Base-by-base conservation (phyloP, 2,888 invertebrate genomes). In the Latrodectus elegans region DNA sequence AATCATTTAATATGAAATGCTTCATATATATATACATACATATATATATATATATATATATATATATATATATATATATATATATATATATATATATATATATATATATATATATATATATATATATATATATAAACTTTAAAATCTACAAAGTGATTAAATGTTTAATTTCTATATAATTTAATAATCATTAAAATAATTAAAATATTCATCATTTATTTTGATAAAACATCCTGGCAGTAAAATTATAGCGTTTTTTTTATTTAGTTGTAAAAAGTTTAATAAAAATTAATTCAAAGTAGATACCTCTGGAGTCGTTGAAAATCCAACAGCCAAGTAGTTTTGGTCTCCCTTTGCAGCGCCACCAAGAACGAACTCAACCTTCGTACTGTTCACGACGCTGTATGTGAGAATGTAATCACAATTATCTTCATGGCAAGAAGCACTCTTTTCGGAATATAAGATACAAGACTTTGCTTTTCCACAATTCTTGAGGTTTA, bases 291-390 rank as follows among this genome's bases (percentile, higher is more conserved):
- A 60, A 60, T 15, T 15, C 12, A 55, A 10, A 60, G 17, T 14
- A 26, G 12, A 49, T 81, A 86, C 86, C 60, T 86, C 86, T 60
- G 86, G 77, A 8, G 86, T 77, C 9, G 49, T 76, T 2, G 83
- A 75, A 55, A 88, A 88, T 14, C 88, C 88, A 17, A 88, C 88
- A 49, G 88, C 88, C 15, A 88, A 65, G 15, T 88, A 88, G 38
- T 72, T 84, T 26, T 84, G 83, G 10, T 88, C 88, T 4, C 75
- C 84, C 75, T 84, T 84, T 0, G 84, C 60, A n/a, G 75, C 71
- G 26, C 88, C 88, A 12, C 88, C 88, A n/a, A 88, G 84, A 60
- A 88, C 88, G 22, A 88, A 84, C 53, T 88, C 88, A 8, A 88
- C 78, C 53, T 53, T 84, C 4, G 88, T 88, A 11, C 10, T 84